Percentiles rank a stretch among this genome's conserved stretches.
phyloP scores from a whole-genome alignment of 2,797 vertebrate genomes.

The Orientallactaga sibirica region DNA sequence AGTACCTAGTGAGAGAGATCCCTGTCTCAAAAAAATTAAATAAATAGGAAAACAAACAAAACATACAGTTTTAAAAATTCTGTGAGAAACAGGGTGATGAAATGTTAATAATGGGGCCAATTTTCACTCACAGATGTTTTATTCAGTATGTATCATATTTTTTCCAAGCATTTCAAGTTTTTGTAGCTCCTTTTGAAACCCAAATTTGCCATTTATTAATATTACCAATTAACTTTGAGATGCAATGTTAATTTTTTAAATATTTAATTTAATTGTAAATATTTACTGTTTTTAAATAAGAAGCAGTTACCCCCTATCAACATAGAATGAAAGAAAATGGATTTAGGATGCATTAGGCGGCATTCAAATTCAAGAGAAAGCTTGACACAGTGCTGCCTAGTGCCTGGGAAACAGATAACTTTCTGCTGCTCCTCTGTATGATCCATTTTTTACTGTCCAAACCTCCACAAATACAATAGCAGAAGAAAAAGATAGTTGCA shows the following conservation, averaged over 20 bases:
- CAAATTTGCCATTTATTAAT: conserved; percentile 32
- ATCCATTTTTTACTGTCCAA: not conserved
- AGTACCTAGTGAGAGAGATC: not conserved
- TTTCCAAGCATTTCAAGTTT: conserved; percentile 19
- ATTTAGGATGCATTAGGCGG: not conserved
- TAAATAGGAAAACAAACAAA: not conserved
- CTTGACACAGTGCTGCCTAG: not conserved
- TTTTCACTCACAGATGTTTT: conserved; percentile 51
- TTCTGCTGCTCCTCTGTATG: not conserved
- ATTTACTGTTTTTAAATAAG: not conserved
- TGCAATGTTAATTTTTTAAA: not conserved
- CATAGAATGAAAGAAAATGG: conserved; percentile 37
- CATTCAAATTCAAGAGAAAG: not conserved
- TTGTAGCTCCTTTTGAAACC: conserved; percentile 36
- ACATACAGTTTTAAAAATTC: not conserved
- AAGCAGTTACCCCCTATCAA: not conserved
- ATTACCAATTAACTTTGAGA: conserved; percentile 49
- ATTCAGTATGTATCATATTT: conserved; percentile 44
- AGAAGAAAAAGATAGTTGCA: not conserved
- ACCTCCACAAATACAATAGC: conserved; percentile 31
- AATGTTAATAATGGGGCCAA: conserved; percentile 42
- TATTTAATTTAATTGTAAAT: too few relatives aligned
- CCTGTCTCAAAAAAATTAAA: not conserved
- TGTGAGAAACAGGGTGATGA: conserved; percentile 19
- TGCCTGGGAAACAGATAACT: not conserved